Evolutionary conservation across 2,113 vertebrate genomes (phyloP).

Genomic region (Peucedramus taeniatus): DNA sequence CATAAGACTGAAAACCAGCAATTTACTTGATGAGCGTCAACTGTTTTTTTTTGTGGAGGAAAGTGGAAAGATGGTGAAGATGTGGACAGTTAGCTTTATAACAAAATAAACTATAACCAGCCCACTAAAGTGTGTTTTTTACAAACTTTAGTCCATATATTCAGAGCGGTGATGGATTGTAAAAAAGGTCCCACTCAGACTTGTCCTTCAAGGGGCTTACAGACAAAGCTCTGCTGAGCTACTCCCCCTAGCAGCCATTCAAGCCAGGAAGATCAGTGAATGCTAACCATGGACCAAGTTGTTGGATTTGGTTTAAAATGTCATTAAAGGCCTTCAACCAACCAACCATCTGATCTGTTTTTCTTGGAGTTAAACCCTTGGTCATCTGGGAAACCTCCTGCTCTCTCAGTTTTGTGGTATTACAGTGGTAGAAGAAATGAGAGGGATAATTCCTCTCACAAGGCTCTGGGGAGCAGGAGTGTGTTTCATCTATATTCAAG

Average conservation of each 20-base stretch:
- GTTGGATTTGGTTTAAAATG: neutral
- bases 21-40: neutral
- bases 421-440: neutral
- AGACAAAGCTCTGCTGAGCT: neutral
- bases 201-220: neutral
- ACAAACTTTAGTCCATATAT: neutral
- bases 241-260: neutral
- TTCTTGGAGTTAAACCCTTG: neutral
- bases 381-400: neutral
- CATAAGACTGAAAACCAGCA: neutral
- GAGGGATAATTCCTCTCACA: neutral
- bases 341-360: neutral
- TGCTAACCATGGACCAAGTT: neutral
- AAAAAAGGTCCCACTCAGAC: neutral
- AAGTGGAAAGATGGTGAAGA: neutral
- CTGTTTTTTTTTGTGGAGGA: neutral
- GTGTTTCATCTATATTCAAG: neutral
- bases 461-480: neutral
- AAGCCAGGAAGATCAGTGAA: neutral
- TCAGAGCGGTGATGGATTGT: neutral
- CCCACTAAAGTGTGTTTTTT: no score
- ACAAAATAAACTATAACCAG: no score
- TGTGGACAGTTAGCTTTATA: neutral
- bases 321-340: neutral
- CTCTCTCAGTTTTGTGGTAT: neutral